Base-by-base conservation (phyloP, 2,113 vertebrate species). In the Leucopternis melanops region DNA sequence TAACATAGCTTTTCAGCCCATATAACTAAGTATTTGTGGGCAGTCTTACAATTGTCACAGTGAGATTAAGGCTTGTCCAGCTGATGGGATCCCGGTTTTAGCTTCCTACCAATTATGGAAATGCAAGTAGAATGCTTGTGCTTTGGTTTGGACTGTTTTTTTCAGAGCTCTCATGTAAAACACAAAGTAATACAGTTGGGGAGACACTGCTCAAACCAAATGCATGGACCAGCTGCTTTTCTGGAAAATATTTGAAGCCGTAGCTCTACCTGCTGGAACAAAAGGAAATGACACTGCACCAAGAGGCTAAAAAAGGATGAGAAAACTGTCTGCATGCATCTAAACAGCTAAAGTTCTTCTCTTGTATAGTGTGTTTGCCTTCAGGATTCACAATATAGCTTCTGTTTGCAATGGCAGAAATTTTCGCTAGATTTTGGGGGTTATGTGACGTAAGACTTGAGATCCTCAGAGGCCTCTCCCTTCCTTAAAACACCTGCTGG, bases 231-330 rank as follows among this genome's bases (percentile, higher is more conserved):
- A 47, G 40, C 44, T 47, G 73, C 70, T 85, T 61, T 81, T 45
- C 45, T 17, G n/a, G 54, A 47, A 93, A 82, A 95, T 94, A 26
- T 13, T 38, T 95, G 86, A 79, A 87, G 69, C 66, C 25, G 11
- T n/a, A 92, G 95, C 94, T 94, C 95, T 82, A 70, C 78, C 95
- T 96, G 66, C 88, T 94, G 94, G 92, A 92, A 34, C 16, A 70
- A 62, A 72, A 54, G 29, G 58, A 96, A 94, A 94, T 69, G 52
- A 29, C 89, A 94, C 19, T 32, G 22, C 69, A 49, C 40, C 55
- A 71, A 26, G 49, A 49, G 27, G 15, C 34, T 81, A 13, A 29
- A 65, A 70, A 36, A 23, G 3, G 7, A 34, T 20, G 26, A 59
- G 31, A 61, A 52, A 83, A 67, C 11, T 27, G 4, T 6, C 36